A percentile compares a stretch with the other conserved stretches of the same genome.
phyloP scores from a whole-genome alignment of 2,113 vertebrate species.

The Microcebus jonahi region DNA sequence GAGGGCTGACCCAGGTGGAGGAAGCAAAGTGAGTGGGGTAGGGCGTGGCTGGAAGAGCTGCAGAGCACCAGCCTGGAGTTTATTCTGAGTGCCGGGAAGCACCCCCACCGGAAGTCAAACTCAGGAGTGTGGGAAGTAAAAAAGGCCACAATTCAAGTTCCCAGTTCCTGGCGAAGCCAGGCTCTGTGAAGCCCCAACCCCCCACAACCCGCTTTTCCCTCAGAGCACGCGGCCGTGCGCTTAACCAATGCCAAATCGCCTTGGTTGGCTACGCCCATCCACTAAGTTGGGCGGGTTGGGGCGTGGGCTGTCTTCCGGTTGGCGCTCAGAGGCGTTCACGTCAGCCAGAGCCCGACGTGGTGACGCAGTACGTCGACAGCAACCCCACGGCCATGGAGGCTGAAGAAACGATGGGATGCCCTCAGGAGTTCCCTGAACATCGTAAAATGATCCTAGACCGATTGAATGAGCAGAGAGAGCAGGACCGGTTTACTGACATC shows the following conservation, averaged over 20 bases:
- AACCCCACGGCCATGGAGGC: conserved; percentile 88
- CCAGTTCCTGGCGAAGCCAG: neutral
- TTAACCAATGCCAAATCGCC: neutral
- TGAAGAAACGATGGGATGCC: conserved; percentile 88
- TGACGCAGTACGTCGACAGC: conserved; percentile 74
- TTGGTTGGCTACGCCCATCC: neutral
- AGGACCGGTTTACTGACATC: conserved; percentile 98
- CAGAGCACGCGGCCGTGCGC: accelerated
- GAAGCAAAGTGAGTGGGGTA: neutral
- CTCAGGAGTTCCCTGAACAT: conserved; percentile 94
- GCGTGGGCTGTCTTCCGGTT: neutral
- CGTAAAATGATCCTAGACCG: conserved; percentile 99
- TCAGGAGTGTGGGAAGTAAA: no score
- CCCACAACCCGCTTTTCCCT: accelerated
- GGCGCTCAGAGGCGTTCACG: neutral
- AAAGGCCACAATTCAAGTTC: neutral
- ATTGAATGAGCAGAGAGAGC: conserved; percentile 95
- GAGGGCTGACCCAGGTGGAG: neutral
- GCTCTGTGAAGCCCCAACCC: accelerated
- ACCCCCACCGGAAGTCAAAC: no score
- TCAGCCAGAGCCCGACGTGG: conserved; percentile 9
- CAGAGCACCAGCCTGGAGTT: neutral
- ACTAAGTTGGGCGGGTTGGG: accelerated
- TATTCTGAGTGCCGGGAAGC: neutral
- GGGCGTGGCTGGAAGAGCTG: neutral